These are phyloP conservation scores for Amazona ochrocephala DNA, from an alignment of 2,797 vertebrate species.

Conservation along the genomic window DNA sequence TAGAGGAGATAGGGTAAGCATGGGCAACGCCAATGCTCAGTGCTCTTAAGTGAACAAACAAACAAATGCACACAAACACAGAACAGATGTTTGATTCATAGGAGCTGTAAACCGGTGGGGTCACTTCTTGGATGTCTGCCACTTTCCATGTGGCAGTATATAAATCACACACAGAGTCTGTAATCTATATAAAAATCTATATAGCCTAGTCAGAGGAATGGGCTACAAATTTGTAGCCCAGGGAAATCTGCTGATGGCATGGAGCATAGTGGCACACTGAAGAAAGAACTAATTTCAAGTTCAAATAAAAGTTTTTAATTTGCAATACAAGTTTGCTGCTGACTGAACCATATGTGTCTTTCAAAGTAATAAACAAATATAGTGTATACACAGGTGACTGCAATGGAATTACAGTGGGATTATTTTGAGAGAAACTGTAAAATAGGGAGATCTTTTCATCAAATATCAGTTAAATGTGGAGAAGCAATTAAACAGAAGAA, in stretches of 20 bases:
- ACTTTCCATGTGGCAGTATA: constrained; percentile 34
- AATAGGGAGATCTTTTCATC: constrained; percentile 40
- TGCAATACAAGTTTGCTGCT: constrained; percentile 20
- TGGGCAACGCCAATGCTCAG: constrained; percentile 26
- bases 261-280: background rate
- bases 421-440: constrained; percentile 54
- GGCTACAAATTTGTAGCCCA: constrained; percentile 47
- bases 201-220: constrained; percentile 32
- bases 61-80: constrained; percentile 63
- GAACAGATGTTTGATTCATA: constrained; percentile 70
- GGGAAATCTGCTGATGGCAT: constrained; percentile 46
- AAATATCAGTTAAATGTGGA: constrained; percentile 43
- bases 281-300: constrained; percentile 51
- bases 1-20: constrained; percentile 1
- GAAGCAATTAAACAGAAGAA: constrained; percentile 22
- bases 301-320: constrained; percentile 49
- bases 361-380: constrained; percentile 50
- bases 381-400: constrained; percentile 3
- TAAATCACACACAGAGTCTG: constrained; percentile 33
- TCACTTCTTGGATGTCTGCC: constrained; percentile 58
- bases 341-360: background rate
- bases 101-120: constrained; percentile 42
- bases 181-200: constrained; percentile 64
- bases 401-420: constrained; percentile 34
- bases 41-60: constrained; percentile 54